Base-by-base conservation (phyloP, 2,888 invertebrate species). In the Callosobruchus maculatus region DNA sequence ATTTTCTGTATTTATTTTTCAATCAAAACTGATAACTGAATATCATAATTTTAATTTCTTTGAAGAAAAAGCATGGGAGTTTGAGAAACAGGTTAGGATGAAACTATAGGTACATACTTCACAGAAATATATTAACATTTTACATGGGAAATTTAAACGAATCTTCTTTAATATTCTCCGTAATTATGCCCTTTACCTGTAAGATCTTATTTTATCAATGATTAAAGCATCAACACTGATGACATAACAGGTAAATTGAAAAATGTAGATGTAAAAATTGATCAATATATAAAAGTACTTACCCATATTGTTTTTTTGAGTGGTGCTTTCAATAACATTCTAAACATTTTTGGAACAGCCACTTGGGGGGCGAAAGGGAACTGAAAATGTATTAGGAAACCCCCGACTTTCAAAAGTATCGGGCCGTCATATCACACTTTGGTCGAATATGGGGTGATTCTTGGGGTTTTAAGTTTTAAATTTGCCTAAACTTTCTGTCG, bases 271-370 rank as follows among this genome's bases (percentile, higher is more conserved):
- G n/a, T n/a, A 49, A 31, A 71, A 22, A 71, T 71, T 71, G 74
- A 68, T 31, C 22, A 72, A 73, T 72, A 76, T 72, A 70, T 70
- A 30, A 68, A 22, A 5, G 20, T 72, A 77, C 84, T 84, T 80
- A 85, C 86, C 82, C 81, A 79, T 79, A 79, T 78, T 68, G 82
- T 74, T 78, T 81, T 83, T 80, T 81, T 82, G 72, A 80, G 77
- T 74, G 82, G 78, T 74, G 82, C 80, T 73, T 79, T 82, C 72
- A 79, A 77, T 71, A 84, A 76, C 74, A 85, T 78, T 81, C 85
- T 83, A 78, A 85, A 84, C 86, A 86, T 86, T 79, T 81, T 75
- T 76, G 79, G 79, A 79, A 81, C 76, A 81, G 80, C 81, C 82
- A 82, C 81, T 82, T 82, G 49, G 82, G 49, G 80, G 80, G 75